Evolutionary conservation across 2,888 invertebrate species (phyloP), one percentile per base, ranked within the genome.

Genomic region (Brenthis ino): DNA sequence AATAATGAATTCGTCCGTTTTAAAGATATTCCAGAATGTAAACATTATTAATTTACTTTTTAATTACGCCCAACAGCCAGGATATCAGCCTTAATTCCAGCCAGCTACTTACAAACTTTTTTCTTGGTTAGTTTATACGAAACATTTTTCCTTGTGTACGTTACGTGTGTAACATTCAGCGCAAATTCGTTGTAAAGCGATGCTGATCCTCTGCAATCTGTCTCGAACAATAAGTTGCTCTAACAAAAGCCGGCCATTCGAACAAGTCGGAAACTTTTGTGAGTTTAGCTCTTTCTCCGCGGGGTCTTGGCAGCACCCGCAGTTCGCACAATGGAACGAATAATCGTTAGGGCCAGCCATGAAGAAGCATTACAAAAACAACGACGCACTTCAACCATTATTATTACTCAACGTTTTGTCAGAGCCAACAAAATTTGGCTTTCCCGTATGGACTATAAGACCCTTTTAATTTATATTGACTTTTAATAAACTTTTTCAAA

Each of bases 261-360:
- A 92, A 92, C 91, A 88, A 92, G 90, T 90, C 88, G 89, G 87
- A 85, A 91, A 93, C 89, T 92, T 93, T 91, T 90, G 92, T 90
- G 89, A 91, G 91, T 89, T 91, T 86, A 88, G 91, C 89, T 91
- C 89, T 89, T 88, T 89, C 90, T 87, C 82, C 77, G 84, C 86
- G 85, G 85, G 86, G 80, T 86, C 88, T 90, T 91, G 91, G 91
- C 91, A 91, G 82, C 84, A 82, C 82, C 79, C 83, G 83, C 83
- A 81, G 82, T 82, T 80, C 82, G 82, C 87, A 90, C 92, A 92
- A 91, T 91, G 84, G 88, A 81, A 80, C 84, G 83, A 86, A 90
- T 92, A 91, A 92, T 92, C 90, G 91, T 91, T 91, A 91, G 89
- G 88, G 87, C 84, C 82, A 86, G 86, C 86, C 88, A 87, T 91